phyloP scores from a whole-genome alignment of 2,113 vertebrate genomes.

The Sigmodon hispidus region DNA sequence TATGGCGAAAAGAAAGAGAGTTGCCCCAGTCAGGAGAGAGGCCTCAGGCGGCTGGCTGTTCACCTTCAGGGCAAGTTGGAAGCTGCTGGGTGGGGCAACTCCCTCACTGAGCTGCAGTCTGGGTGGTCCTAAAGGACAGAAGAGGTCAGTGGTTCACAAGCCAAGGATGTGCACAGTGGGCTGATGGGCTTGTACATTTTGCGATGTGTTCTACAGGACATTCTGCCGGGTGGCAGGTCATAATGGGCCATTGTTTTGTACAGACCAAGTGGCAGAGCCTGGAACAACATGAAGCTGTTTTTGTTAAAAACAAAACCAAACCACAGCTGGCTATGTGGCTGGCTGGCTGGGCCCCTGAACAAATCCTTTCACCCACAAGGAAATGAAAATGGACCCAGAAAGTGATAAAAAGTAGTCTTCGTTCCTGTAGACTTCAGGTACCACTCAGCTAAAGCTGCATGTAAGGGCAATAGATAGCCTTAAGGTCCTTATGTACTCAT shows the following conservation, averaged over 20 bases:
- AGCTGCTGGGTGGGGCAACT: neutral
- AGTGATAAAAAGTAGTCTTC: neutral
- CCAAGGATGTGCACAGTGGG: neutral
- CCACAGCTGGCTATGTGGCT: neutral
- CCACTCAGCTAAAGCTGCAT: neutral
- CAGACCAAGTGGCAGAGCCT: neutral
- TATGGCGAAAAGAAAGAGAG: neutral
- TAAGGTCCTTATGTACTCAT: neutral
- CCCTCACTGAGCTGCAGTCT: neutral
- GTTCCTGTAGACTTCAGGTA: neutral
- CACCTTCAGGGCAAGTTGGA: neutral
- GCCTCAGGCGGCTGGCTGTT: neutral
- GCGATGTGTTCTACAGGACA: neutral
- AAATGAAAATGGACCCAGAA: neutral
- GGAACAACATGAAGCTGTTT: neutral
- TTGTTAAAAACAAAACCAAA: constrained; percentile 2
- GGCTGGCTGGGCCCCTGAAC: neutral
- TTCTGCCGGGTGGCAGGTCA: neutral
- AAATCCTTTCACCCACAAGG: neutral
- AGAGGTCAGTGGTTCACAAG: neutral
- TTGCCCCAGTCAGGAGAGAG: neutral
- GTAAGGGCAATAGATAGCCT: neutral
- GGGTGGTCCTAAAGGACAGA: neutral
- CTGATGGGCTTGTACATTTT: neutral
- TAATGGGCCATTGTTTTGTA: neutral